Evolutionary conservation across 2,113 vertebrate species (phyloP), one percentile per base, ranked within the genome.

Genomic region (Guaruba guarouba): DNA sequence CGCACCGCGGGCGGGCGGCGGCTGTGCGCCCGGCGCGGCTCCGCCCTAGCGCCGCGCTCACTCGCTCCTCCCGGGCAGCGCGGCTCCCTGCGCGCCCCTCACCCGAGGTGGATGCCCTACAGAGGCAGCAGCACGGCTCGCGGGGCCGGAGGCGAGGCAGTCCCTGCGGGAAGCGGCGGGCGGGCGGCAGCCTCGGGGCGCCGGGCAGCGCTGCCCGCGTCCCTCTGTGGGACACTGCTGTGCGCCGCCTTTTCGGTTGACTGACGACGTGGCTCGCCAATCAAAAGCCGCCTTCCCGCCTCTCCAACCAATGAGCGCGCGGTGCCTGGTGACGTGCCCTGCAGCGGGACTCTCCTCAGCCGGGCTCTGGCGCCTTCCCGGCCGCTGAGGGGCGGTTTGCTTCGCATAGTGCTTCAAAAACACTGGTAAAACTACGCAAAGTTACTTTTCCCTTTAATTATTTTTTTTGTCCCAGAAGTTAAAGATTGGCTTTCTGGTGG

Each of bases 331-430:
- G 18, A 29, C 22, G 14, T 10, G 52, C 27, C 51, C 33, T 4
- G 1, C 7, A 6, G 22, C 19, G 33, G 12, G 9, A 6, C 6
- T 37, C 17, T 2, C 8, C 44, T 17, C 17, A 4, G 37, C 12
- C 0, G 31, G 18, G 39, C 3, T 7, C 2, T 7, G 13, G 18
- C 17, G 24, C 1, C 20, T 7, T 44, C 44, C 17, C 20, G 10
- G 33, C 55, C 13, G 55, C 57, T 23, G 57, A 22, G 57, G 9
- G 8, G 5, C 3, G 20, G 15, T 5, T 22, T 3, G 57, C 4
- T 35, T 24, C 22, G 9, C 3, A 0, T 1, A 23, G n/a, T 23
- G 39, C n/a, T 29, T 33, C 51, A 6, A 11, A 43, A 15, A 31
- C 70, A 25, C n/a, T 25, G 1, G 6, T 49, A 17, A 55, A 49